Percentiles rank a stretch among this genome's conserved stretches.
Evolutionary conservation across 2,113 vertebrate genomes (phyloP).

Genomic region (Mobula hypostoma): DNA sequence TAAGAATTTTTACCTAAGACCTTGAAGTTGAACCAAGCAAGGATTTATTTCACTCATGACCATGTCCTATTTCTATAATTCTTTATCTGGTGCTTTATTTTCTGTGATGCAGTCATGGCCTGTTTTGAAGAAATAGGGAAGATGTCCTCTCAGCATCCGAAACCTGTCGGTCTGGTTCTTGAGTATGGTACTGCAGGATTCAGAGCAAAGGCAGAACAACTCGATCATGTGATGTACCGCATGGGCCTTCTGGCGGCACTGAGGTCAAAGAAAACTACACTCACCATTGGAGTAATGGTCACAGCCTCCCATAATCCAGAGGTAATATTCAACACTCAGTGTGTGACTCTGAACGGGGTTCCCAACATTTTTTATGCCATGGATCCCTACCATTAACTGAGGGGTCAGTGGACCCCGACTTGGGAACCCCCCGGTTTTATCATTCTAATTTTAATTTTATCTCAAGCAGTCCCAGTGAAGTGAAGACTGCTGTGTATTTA

Average conservation of each 20-base stretch:
- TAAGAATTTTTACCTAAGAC: background rate
- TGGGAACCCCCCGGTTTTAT: background rate
- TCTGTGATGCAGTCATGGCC: constrained; percentile 48
- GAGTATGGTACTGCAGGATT: constrained; percentile 93
- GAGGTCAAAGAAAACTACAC: constrained; percentile 68
- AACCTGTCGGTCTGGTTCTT: constrained; percentile 65
- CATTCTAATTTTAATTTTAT: background rate
- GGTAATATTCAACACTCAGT: constrained; percentile 51
- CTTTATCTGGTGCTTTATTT: background rate
- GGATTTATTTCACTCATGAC: background rate
- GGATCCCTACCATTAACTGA: too few species aligned
- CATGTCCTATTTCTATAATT: background rate
- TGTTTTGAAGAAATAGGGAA: constrained; percentile 56
- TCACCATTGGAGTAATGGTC: constrained; percentile 85
- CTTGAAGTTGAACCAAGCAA: background rate
- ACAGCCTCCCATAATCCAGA: constrained; percentile 96
- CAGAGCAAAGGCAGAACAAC: constrained; percentile 62
- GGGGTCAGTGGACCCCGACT: too few species aligned
- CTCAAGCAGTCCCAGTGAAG: too few species aligned
- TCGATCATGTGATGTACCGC: constrained; percentile 88
- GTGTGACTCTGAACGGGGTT: background rate
- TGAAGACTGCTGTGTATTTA: too few species aligned
- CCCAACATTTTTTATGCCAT: too few species aligned
- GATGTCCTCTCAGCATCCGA: constrained; percentile 60
- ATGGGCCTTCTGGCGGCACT: constrained; percentile 84